Evolutionary conservation across 2,113 vertebrate species (phyloP), one percentile per base, ranked within the genome.

Genomic region (Plectropomus leopardus): DNA sequence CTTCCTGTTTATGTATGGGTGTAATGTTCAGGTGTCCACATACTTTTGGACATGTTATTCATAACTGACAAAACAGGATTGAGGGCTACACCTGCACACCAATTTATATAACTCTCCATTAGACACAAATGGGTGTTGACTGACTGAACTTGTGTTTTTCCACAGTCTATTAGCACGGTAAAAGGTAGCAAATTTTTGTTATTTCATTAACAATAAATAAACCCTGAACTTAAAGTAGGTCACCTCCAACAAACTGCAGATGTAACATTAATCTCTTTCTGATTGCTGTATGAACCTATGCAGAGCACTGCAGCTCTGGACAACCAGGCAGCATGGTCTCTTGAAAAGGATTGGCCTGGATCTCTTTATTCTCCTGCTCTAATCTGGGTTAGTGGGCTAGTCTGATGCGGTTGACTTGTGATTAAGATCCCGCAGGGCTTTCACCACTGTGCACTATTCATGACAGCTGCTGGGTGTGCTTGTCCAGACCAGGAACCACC

Each of bases 331-430:
- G 17, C 34, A 60, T 16, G 72, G 48, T 72, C 68, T 74, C 1
- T 0, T 64, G 14, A 78, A 69, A 78, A 76, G 70, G 48, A 68
- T 14, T 68, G 51, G 60, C 68, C 84, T 77, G 70, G 36, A 85
- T 84, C 51, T 60, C 45, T 76, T 80, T 44, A 53, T 78, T 88
- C 61, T 82, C 40, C 55, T 51, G 30, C 59, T 76, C 67, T 30
- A 64, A 91, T 85, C 76, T 86, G 86, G 87, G 89, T 89, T 76
- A 90, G 75, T 86, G 78, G 86, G 78, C 69, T 74, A 89, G 72
- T 19, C 50, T 80, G 76, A 47, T 68, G 58, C 5, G 17, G 74
- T 24, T 61, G 53, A 76, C 78, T 73, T 28, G 72, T 68, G 86
- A 90, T 76, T 63, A 78, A 77, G 79, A 82, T 74, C 79, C 76